phyloP scores from a whole-genome alignment of 2,113 vertebrate species.

The Hemiprocne comata region DNA sequence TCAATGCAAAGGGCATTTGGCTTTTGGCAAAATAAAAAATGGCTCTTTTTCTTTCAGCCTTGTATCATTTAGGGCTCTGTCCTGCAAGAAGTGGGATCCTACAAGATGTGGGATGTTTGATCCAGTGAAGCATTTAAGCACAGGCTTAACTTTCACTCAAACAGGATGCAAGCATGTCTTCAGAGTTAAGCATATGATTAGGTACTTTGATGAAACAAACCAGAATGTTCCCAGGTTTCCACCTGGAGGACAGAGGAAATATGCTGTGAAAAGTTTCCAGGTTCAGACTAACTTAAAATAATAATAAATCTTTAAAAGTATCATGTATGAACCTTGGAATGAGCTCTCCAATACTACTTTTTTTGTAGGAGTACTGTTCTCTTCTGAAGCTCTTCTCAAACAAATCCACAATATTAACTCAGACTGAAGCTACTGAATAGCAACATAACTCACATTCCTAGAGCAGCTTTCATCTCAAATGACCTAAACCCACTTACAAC shows the following conservation, averaged over 20 bases:
- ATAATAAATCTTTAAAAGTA: not conserved
- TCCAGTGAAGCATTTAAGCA: not conserved
- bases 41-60: not conserved
- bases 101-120: not conserved
- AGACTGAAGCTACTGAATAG: not conserved
- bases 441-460: not conserved
- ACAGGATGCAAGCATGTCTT: slow-evolving; percentile 30
- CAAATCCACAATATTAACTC: not conserved
- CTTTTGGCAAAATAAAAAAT: slow-evolving; percentile 11
- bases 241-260: slow-evolving; percentile 6
- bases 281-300: slow-evolving; percentile 16
- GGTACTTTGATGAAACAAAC: slow-evolving; percentile 23
- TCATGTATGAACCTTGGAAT: not conserved
- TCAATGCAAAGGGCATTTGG: not conserved
- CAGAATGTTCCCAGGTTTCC: slow-evolving; percentile 1
- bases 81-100: not conserved
- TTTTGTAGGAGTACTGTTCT: not conserved
- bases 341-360: not conserved
- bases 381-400: not conserved
- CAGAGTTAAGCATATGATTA: slow-evolving; percentile 30
- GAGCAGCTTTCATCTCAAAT: not conserved
- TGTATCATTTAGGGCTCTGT: not conserved
- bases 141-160: slow-evolving; percentile 27
- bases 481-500: not conserved
- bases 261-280: not conserved